Conservation (phyloP, 2,113 vertebrate genomes). For the Megatriorchis doriae region DNA sequence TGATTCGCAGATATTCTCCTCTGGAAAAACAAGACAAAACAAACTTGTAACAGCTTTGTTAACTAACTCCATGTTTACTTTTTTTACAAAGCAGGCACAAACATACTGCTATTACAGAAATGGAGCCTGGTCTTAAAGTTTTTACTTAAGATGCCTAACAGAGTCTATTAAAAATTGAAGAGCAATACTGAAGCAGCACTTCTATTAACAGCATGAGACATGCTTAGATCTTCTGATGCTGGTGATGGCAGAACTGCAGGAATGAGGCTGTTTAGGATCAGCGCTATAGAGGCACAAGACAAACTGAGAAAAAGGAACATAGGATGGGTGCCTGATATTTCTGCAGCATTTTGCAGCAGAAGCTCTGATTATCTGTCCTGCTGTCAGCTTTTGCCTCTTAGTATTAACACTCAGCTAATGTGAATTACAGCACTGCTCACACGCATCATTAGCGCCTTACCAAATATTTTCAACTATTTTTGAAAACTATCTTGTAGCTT, state of each 20-base stretch:
- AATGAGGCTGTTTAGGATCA: not conserved
- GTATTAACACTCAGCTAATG: not conserved
- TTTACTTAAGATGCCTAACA: not conserved
- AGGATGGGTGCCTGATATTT: not conserved
- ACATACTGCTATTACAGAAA: not conserved
- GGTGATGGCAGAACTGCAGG: not conserved
- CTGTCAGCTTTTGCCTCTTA: not conserved
- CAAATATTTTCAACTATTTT: not conserved
- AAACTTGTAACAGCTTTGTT: not conserved
- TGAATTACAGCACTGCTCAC: not conserved
- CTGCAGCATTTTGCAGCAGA: not conserved
- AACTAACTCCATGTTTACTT: not conserved
- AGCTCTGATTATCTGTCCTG: not conserved
- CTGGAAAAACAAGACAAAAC: slow-evolving; percentile 71
- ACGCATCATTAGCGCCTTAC: not conserved
- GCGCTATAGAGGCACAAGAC: not conserved
- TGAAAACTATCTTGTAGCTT: not conserved
- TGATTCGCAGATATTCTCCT: slow-evolving; percentile 93
- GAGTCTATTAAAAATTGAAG: not conserved
- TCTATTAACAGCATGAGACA: not conserved
- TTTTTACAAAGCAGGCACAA: not conserved
- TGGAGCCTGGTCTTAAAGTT: not conserved
- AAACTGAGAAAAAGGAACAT: not conserved
- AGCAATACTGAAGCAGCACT: not conserved
- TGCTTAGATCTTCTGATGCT: not conserved